Conservation (phyloP, 2,888 invertebrate species). For the Sepiola atlantica region DNA sequence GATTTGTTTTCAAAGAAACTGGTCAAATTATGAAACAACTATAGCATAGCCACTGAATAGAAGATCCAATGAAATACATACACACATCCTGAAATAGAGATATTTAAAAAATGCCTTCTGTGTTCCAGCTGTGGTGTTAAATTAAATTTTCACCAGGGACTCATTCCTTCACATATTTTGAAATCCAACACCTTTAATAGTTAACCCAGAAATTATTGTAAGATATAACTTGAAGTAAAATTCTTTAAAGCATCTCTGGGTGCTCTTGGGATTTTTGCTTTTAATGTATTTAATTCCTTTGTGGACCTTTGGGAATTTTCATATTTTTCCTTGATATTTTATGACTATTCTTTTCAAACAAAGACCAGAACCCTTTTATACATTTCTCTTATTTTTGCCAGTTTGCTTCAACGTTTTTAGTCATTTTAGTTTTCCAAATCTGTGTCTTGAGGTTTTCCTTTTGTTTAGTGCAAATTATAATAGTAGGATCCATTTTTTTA, state of each 20-base stretch:
- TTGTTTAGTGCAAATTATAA: too few species aligned
- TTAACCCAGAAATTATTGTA: conserved; percentile 13
- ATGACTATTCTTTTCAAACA: not conserved
- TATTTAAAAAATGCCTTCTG: not conserved
- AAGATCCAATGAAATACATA: not conserved
- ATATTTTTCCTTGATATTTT: not conserved
- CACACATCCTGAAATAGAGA: not conserved
- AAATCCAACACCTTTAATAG: not conserved
- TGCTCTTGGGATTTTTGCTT: not conserved
- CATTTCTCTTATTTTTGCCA: not conserved
- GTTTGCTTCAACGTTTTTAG: not conserved
- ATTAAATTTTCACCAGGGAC: conserved; percentile 8
- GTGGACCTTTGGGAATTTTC: not conserved
- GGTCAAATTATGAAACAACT: not conserved
- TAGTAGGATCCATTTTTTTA: too few species aligned
- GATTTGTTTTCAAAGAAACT: not conserved
- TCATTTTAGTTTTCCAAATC: too few species aligned
- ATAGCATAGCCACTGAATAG: not conserved
- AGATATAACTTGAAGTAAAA: conserved; percentile 19
- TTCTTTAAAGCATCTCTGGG: not conserved
- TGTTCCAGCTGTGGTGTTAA: not conserved
- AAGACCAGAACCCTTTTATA: not conserved
- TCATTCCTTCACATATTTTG: conserved; percentile 21
- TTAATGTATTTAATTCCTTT: not conserved
- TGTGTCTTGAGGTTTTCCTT: too few species aligned